Evolutionary conservation across 2,113 vertebrate species (phyloP).

Genomic region (Pagrus major): DNA sequence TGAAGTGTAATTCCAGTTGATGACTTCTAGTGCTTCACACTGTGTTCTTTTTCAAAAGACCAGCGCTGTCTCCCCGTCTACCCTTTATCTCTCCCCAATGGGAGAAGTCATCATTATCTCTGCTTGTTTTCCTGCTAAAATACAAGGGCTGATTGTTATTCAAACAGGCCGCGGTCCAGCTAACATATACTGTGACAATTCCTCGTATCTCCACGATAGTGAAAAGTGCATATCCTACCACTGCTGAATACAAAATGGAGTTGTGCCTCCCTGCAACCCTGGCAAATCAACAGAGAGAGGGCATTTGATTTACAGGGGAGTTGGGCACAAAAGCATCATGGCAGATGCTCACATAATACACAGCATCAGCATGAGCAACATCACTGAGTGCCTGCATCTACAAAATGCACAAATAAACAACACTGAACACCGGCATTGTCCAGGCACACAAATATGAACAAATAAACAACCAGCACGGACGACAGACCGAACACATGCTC

Average conservation of each 20-base stretch:
- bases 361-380: background rate
- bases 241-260: slow-evolving; percentile 24
- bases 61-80: background rate
- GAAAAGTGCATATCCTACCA: slow-evolving; percentile 19
- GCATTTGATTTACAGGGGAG: slow-evolving; percentile 30
- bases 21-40: slow-evolving; percentile 63
- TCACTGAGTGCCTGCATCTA: background rate
- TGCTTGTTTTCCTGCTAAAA: slow-evolving; percentile 62
- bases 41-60: slow-evolving; percentile 55
- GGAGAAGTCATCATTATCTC: slow-evolving; percentile 59
- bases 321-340: background rate
- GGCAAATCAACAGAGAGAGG: slow-evolving; percentile 35
- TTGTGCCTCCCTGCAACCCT: background rate
- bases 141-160: slow-evolving; percentile 43
- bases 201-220: slow-evolving; percentile 5
- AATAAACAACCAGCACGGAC: slow-evolving; percentile 9
- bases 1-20: slow-evolving; percentile 70
- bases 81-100: slow-evolving; percentile 29
- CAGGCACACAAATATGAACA: slow-evolving; percentile 6
- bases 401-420: slow-evolving; percentile 11
- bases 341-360: slow-evolving; percentile 35
- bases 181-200: slow-evolving; percentile 13
- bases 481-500: background rate
- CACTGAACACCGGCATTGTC: background rate
- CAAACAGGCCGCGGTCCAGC: slow-evolving; percentile 14